Evolutionary conservation across 2,797 vertebrate species (phyloP), one percentile per base, ranked within the genome.

Genomic region (Chaetophractus vellerosus): DNA sequence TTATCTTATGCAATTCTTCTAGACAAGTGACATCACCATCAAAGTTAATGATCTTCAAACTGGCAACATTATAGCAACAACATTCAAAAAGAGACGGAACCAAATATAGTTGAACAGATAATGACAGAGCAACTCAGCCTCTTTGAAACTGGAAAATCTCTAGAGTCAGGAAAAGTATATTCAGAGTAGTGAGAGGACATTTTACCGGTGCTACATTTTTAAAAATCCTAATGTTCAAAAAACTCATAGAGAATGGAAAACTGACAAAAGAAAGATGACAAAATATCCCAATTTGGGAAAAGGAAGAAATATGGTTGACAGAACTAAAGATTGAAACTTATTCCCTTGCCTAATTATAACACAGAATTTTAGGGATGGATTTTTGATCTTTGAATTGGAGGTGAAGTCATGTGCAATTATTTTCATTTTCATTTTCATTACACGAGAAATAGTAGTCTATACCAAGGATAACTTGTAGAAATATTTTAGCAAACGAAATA

Each of bases 41-140:
- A 84, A 84, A 93, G 50, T 72, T 90, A 87, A 93, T 78, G 63
- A 92, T 63, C 8, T 75, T 76, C 57, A 86, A 88, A 84, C 24
- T 79, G 63, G 19, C 48, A 82, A 91, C 89, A 93, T 92, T 55
- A 79, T 57, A 66, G 52, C n/a, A 66, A 83, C 31, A 78, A 68
- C 19, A 28, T 21, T 93, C 68, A 75, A 66, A 90, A 59, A 82
- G 10, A 93, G 90, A 69, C 41, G 19, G 45, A 71, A 45, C 21
- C 23, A 79, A 90, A 72, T 6, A 28, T 12, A 52, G 12, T 38
- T 71, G 24, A 92, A 23, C 33, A 96, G 24, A 59, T 31, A 41
- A 9, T n/a, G 18, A 21, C 61, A 4, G n/a, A 78, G 45, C 33
- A 90, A 71, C 57, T 85, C 55, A 85, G 6, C 9, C 33, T 15